Conservation (phyloP, 2,888 invertebrate genomes). For the Leptura quadrifasciata region DNA sequence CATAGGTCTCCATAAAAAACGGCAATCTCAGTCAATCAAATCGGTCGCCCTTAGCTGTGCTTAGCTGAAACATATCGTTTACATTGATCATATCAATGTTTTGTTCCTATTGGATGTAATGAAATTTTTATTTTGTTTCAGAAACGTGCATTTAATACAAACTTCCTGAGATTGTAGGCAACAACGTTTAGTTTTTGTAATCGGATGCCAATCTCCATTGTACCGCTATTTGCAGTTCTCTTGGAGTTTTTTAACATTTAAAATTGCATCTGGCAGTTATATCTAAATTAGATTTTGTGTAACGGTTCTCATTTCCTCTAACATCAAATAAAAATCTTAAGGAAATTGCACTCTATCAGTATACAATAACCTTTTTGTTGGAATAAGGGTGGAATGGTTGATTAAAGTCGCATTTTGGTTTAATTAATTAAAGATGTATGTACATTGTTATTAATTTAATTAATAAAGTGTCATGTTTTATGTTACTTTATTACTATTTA, state of each 20-base stretch:
- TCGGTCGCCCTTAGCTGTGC: too few relatives aligned
- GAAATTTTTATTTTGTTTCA: conserved; percentile 9
- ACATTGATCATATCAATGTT: not conserved
- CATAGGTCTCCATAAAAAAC: too few relatives aligned
- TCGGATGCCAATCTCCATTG: conserved; percentile 5
- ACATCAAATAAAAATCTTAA: conserved; percentile 5
- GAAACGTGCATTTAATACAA: conserved; percentile 15
- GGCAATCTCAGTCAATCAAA: too few relatives aligned
- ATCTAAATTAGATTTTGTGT: conserved; percentile 35
- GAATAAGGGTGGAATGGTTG: not conserved
- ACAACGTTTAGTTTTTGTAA: conserved; percentile 22
- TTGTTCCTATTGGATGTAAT: not conserved
- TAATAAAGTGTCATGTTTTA: too few relatives aligned
- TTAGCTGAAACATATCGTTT: not conserved
- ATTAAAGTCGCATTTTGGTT: too few relatives aligned
- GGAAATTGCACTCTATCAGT: conserved; percentile 10
- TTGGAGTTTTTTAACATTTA: conserved; percentile 4
- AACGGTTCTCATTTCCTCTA: conserved; percentile 16
- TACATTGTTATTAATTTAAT: too few relatives aligned
- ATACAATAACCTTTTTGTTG: not conserved
- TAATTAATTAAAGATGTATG: too few relatives aligned
- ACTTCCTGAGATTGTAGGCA: not conserved
- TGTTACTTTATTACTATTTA: too few relatives aligned
- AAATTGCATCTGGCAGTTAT: conserved; percentile 22
- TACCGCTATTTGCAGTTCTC: conserved; percentile 27